These are phyloP conservation scores for Eidolon helvum DNA, from an alignment of 2,113 vertebrate species.

Conservation along the genomic window DNA sequence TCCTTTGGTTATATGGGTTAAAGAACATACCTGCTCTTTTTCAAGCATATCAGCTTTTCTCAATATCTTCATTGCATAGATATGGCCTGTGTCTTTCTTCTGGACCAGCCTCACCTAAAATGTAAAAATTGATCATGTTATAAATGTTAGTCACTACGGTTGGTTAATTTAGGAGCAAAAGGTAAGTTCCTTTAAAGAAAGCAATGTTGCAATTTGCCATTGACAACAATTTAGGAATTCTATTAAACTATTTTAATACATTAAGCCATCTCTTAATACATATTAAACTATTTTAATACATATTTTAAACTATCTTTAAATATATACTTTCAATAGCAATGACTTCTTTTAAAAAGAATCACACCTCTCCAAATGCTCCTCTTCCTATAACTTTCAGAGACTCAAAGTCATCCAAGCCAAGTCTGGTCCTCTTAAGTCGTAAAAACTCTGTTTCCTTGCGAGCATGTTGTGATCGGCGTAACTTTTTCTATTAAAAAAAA, in stretches of 20 bases:
- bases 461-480: slow-evolving; percentile 95
- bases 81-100: slow-evolving; percentile 99
- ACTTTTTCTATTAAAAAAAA: slow-evolving; percentile 90
- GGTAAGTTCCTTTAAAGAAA: background rate
- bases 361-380: slow-evolving; percentile 97
- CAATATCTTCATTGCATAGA: slow-evolving; percentile 99
- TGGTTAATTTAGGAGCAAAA: background rate
- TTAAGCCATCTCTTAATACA: background rate
- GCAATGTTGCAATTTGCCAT: background rate
- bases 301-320: background rate
- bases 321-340: background rate
- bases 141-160: background rate
- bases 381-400: slow-evolving; percentile 98
- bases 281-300: background rate
- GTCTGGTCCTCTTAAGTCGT: slow-evolving; percentile 94
- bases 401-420: slow-evolving; percentile 97
- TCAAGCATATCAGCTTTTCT: slow-evolving; percentile 99
- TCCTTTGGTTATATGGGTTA: background rate
- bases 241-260: background rate
- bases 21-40: slow-evolving; percentile 92
- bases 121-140: background rate
- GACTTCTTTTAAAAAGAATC: slow-evolving; percentile 22
- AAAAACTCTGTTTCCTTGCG: slow-evolving; percentile 98
- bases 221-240: background rate
- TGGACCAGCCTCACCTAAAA: slow-evolving; percentile 96